These are phyloP conservation scores for Rhinichthys klamathensis DNA, from an alignment of 2,113 vertebrate species.

Conservation along the genomic window DNA sequence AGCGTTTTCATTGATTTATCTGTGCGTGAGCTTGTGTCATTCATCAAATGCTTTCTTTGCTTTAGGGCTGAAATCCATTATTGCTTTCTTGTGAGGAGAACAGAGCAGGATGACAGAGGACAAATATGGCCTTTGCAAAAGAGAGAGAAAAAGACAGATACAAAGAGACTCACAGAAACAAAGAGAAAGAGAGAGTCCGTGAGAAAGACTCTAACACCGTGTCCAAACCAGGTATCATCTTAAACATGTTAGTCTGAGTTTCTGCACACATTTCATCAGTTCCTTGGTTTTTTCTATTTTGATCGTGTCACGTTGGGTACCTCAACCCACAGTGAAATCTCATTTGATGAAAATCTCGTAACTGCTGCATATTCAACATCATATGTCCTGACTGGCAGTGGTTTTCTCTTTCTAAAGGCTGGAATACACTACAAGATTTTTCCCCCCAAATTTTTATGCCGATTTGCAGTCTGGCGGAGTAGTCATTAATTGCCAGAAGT, in stretches of 20 bases:
- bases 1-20: slow-evolving; percentile 19
- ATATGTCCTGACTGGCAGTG: neutral
- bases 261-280: neutral
- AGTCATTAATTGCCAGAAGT: neutral
- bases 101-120: slow-evolving; percentile 43
- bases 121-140: slow-evolving; percentile 56
- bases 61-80: slow-evolving; percentile 41
- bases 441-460: neutral
- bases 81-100: slow-evolving; percentile 33
- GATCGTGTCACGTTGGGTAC: neutral
- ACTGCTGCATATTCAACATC: slow-evolving; percentile 26
- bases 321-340: slow-evolving; percentile 3
- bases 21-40: slow-evolving; percentile 21
- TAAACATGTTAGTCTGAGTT: neutral
- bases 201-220: neutral
- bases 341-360: neutral
- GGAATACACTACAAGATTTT: neutral
- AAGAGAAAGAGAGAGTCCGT: slow-evolving; percentile 46
- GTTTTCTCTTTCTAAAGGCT: neutral
- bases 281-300: neutral
- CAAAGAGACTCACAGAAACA: slow-evolving; percentile 33
- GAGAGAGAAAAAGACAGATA: neutral
- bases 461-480: neutral
- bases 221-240: neutral
- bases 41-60: slow-evolving; percentile 40